Percentiles rank a stretch among this genome's conserved stretches.
Conservation (phyloP, 2,797 vertebrate genomes). For the Labeo calbasu region DNA sequence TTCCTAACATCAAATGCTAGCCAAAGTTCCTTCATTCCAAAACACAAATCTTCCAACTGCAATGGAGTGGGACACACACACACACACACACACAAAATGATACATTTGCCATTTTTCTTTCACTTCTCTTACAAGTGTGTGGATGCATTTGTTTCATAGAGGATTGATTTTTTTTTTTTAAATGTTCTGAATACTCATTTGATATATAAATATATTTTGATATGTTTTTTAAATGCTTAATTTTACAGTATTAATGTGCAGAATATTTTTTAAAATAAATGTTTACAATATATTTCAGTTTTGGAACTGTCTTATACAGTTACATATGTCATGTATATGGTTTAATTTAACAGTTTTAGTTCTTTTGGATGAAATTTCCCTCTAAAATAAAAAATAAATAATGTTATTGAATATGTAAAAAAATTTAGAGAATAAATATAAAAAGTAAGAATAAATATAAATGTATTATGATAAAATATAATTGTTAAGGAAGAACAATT, state of each 20-base stretch:
- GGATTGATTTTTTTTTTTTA: background rate
- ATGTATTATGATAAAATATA: background rate
- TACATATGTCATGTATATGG: background rate
- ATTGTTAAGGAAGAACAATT: background rate
- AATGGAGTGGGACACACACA: slow-evolving; percentile 35
- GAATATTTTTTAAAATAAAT: background rate
- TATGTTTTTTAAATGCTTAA: background rate
- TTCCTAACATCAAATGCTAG: slow-evolving; percentile 82
- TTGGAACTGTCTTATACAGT: background rate
- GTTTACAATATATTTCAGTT: background rate
- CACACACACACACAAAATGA: slow-evolving; percentile 8
- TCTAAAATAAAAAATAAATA: background rate
- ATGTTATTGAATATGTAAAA: background rate
- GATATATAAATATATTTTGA: background rate
- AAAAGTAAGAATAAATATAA: background rate
- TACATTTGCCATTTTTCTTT: slow-evolving; percentile 45
- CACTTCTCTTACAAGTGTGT: slow-evolving; percentile 52
- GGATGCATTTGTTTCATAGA: slow-evolving; percentile 27
- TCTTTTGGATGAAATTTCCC: background rate
- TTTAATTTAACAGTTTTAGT: slow-evolving; percentile 3
- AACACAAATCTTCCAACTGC: slow-evolving; percentile 71
- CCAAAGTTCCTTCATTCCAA: slow-evolving; percentile 75
- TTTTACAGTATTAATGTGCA: background rate
- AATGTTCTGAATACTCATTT: background rate
- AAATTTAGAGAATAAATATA: background rate